Conservation (phyloP, 1,140 invertebrate species). For the Pomacea maculata region DNA sequence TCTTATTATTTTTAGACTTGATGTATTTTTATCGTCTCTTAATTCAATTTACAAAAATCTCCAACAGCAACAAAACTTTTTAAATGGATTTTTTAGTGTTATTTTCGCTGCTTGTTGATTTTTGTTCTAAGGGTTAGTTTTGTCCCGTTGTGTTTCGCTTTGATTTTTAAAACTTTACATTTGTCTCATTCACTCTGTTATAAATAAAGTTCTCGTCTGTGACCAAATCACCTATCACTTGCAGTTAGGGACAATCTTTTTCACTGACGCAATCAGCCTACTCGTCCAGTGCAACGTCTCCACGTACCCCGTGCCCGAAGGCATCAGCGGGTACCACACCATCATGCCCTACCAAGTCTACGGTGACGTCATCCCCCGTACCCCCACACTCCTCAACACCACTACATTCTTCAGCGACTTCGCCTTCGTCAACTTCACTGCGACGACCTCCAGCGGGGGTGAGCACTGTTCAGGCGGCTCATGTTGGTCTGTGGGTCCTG, state of each 20-base stretch:
- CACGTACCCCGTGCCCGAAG: conserved; percentile 14
- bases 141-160: no score
- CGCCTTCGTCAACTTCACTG: conserved; percentile 28
- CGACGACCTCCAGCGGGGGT: conserved; percentile 30
- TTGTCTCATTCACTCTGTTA: no score
- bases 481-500: no score
- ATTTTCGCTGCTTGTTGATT: no score
- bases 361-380: conserved; percentile 1
- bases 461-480: conserved; percentile 24
- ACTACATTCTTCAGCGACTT: conserved; percentile 3
- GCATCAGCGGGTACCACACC: conserved; percentile 18
- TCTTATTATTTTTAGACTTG: no score
- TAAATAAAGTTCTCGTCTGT: no score
- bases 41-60: no score
- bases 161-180: no score
- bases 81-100: no score
- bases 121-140: no score
- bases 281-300: neutral
- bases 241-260: conserved; percentile 25
- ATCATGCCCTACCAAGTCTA: conserved; percentile 8
- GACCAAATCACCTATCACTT: neutral
- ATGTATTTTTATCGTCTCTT: no score
- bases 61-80: no score
- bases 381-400: neutral
- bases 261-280: conserved; percentile 18